A percentile compares a stretch with the other conserved stretches of the same genome.
Evolutionary conservation across 92 coral and sea anemone genomes (phyloP).

Genomic region (Heliopora coerulea): DNA sequence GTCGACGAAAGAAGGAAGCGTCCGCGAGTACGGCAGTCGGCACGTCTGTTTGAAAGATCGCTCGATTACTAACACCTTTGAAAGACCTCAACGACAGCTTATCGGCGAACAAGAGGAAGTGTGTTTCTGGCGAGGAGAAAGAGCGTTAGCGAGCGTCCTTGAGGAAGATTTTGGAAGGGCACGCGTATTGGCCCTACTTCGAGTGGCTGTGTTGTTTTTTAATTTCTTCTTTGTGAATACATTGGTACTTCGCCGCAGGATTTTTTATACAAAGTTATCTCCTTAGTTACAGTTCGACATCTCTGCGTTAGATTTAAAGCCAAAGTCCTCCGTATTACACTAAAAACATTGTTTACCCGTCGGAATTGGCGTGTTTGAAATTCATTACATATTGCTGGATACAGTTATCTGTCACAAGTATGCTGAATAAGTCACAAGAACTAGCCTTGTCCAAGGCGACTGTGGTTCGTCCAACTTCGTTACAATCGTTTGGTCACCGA

Average conservation of each 20-base stretch:
- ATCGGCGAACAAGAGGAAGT: neutral
- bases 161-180: neutral
- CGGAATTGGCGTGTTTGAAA: neutral
- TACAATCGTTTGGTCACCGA: slow-evolving; percentile 11
- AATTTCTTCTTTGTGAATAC: neutral
- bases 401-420: neutral
- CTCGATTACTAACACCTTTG: neutral
- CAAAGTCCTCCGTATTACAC: too few species aligned
- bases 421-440: neutral
- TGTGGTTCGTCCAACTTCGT: slow-evolving; percentile 2
- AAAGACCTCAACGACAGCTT: neutral
- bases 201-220: neutral
- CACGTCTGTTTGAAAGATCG: slow-evolving; percentile 1
- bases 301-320: too few species aligned
- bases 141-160: neutral
- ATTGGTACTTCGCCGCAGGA: neutral
- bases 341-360: too few species aligned
- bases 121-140: neutral
- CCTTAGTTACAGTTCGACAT: neutral
- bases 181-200: neutral
- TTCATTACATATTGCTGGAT: neutral
- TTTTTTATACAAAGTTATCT: neutral
- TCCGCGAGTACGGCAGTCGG: too few species aligned
- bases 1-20: neutral
- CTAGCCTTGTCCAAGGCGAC: neutral